Base-by-base conservation (phyloP, 2,113 vertebrate species). In the Hypanus sabinus region DNA sequence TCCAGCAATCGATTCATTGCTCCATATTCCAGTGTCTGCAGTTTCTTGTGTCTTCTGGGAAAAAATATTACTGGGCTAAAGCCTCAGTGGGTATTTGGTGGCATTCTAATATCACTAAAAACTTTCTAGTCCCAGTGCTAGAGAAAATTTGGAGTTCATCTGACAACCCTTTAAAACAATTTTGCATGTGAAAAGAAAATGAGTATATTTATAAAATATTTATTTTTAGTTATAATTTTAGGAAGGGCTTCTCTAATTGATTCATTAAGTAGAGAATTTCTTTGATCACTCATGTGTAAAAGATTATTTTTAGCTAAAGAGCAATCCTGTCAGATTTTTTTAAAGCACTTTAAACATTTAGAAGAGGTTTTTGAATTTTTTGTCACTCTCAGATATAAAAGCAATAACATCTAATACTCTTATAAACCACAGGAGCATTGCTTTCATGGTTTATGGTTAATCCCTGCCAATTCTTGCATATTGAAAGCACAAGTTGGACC, bases 201-300 rank as follows among this genome's bases (percentile, higher is more conserved):
- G 83, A 62, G 27, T 88, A 88, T 62, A 88, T 88, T 27, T 88
- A 62, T 27, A 62, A 88, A 88, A 60, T 12, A 27, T 60, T 9
- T 36, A 71, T 70, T 68, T 88, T 92, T 92, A 92, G 11, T 70
- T 92, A 46, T 92, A 70, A 92, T 38, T 92, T n/a, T 33, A 46
- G 65, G 65, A 71, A 71, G 68, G 0, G 10, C 33, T 46, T 46
- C 20, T 38, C 70, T 92, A 71, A 70, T 92, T 92, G 33, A 38
- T 10, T 36, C 0, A 24, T 36, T 12, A 92, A 91, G 68, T 24
- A 71, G 33, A 36, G 30, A 46, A 46, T 55, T 38, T 33, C 90
- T 70, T 70, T 70, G n/a, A 38, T 91, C 62, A 70, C 9, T 9
- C 36, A 11, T 14, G 5, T 38, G 9, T 33, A 71, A 92, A 70